Percentiles rank a stretch among this genome's conserved stretches.
Evolutionary conservation across 2,888 invertebrate genomes (phyloP).

Genomic region (Agrochola circellaris): DNA sequence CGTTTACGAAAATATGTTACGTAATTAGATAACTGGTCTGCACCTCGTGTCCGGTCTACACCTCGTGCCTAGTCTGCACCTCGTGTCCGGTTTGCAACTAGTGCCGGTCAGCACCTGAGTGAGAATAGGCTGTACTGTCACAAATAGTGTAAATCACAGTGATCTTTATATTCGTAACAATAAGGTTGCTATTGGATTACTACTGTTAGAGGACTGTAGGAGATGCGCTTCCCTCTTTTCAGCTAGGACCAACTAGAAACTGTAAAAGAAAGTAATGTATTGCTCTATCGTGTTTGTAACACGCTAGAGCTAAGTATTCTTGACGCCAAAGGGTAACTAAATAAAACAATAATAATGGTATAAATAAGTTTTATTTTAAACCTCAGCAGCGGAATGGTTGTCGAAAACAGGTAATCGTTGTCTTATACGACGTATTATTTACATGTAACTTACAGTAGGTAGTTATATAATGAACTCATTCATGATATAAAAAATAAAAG

Average conservation of each 20-base stretch:
- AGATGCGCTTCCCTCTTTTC: background rate
- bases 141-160: background rate
- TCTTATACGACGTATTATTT: constrained; percentile 51
- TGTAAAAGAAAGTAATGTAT: background rate
- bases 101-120: background rate
- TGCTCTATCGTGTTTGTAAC: background rate
- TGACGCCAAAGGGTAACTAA: constrained; percentile 4
- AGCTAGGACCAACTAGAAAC: no score
- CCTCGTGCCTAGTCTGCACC: no score
- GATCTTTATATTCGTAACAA: background rate
- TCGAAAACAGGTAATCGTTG: constrained; percentile 56
- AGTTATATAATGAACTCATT: constrained; percentile 12
- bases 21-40: no score
- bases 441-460: constrained; percentile 46
- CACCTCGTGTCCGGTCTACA: no score
- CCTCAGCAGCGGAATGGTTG: constrained; percentile 71
- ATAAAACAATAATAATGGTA: constrained; percentile 62
- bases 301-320: background rate
- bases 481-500: constrained; percentile 11
- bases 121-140: background rate
- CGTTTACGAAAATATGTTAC: no score
- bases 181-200: background rate
- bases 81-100: background rate
- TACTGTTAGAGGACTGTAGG: background rate
- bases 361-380: constrained; percentile 73